These are phyloP conservation scores for Musca vetustissima DNA, from an alignment of 1,140 invertebrate species.

Conservation along the genomic window DNA sequence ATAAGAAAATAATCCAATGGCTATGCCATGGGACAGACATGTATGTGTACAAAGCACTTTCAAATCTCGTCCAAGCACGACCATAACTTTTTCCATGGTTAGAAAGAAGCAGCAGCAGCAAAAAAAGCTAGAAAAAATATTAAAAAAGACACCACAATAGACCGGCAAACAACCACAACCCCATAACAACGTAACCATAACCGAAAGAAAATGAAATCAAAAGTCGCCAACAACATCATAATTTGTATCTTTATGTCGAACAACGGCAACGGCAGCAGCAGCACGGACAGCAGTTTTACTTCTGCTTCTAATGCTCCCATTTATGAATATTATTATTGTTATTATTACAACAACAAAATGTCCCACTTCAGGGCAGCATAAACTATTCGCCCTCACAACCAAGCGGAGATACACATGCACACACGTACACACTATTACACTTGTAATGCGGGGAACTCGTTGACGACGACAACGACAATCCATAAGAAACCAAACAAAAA, in stretches of 20 bases:
- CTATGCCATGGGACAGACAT: too few relatives aligned
- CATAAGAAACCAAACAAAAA: not conserved
- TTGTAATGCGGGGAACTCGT: too few relatives aligned
- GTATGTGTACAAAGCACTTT: too few relatives aligned
- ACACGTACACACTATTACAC: too few relatives aligned
- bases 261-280: not conserved
- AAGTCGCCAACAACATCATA: conserved; percentile 12
- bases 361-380: conserved; percentile 15
- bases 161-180: too few relatives aligned
- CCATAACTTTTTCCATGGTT: not conserved
- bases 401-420: too few relatives aligned
- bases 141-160: not conserved
- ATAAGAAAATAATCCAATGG: too few relatives aligned
- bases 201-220: too few relatives aligned
- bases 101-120: not conserved
- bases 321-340: not conserved
- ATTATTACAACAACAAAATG: conserved; percentile 9
- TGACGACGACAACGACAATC: too few relatives aligned
- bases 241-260: not conserved
- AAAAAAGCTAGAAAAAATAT: not conserved
- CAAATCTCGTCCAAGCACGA: too few relatives aligned
- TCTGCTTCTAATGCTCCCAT: conserved; percentile 7
- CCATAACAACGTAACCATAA: too few relatives aligned
- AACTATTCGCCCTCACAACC: too few relatives aligned
- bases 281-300: not conserved